Evolutionary conservation across 2,113 vertebrate species (phyloP).

Genomic region (Phoenicopterus ruber): DNA sequence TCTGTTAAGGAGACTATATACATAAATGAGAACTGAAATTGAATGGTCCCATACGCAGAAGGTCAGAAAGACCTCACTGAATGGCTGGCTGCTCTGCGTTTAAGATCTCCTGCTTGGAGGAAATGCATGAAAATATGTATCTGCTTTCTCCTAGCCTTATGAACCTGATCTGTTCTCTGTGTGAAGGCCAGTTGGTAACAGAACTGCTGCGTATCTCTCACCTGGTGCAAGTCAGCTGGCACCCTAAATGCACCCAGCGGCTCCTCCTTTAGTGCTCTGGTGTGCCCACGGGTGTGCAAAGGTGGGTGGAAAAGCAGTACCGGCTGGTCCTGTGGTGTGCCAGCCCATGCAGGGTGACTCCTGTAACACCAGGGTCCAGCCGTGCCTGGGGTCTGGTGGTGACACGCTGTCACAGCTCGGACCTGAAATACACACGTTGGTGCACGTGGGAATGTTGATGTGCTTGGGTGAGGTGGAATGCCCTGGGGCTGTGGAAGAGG

Average conservation of each 20-base stretch:
- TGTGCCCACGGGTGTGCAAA: accelerated
- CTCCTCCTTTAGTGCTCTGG: not conserved
- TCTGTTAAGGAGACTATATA: not conserved
- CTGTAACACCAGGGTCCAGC: not conserved
- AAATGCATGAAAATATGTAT: not conserved
- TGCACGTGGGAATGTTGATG: not conserved
- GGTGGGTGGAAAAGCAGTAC: not conserved
- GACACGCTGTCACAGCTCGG: not conserved
- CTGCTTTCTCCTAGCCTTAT: not conserved
- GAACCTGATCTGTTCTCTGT: not conserved
- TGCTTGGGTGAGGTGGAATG: not conserved
- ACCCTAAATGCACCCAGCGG: not conserved
- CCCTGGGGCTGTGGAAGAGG: not conserved
- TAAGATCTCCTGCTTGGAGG: not conserved
- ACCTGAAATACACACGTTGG: not conserved
- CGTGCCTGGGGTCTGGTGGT: not conserved
- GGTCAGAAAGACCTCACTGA: not conserved
- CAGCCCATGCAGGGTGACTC: accelerated
- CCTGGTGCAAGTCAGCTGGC: too few species aligned
- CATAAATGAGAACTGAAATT: not conserved
- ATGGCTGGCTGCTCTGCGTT: not conserved
- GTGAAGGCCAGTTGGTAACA: not conserved
- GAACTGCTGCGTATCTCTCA: accelerated
- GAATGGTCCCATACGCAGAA: not conserved
- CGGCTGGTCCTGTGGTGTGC: not conserved